Evolutionary conservation across 2,113 vertebrate genomes (phyloP), one percentile per base, ranked within the genome.

Genomic region (Melospiza melodia): DNA sequence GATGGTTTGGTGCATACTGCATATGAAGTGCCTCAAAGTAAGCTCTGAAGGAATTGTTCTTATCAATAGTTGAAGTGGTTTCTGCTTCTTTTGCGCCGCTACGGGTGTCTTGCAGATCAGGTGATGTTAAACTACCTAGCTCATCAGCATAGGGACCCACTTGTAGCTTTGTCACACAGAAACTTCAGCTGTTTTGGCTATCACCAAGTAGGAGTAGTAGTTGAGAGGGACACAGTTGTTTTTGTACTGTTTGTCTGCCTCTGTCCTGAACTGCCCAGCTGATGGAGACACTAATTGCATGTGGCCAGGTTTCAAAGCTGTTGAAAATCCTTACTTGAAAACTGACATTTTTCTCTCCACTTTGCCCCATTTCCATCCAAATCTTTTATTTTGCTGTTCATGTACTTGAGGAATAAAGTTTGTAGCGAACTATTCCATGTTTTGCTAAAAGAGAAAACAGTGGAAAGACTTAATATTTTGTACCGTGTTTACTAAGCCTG

Each of bases 21-120:
- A 18, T 68, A 81, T 55, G 77, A 96, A 96, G 90, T 97, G 92
- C 92, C 94, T 96, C 93, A 58, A 78, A 80, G 66, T 37, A 67
- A 93, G 51, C 63, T 92, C 35, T 90, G 90, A 88, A 86, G 68
- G 48, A 81, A 67, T 79, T 87, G 24, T 41, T 74, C 21, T 61
- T 93, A 19, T 37, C 65, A 80, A 9, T 80, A 84, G 23, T 77
- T 85, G 61, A 82, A 88, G 76, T 63, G 72, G 12, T 87, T 95
- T 88, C 46, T 96, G 54, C 49, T 84, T 79, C 51, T 84, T 30
- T 58, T 66, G 18, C 71, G 65, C 79, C 92, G 69, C 52, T 94
- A 43, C 0, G 0, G 22, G 51, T 93, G 44, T 95, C 68, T 92
- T 78, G 66, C 65, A 44, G 57, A 41, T 43, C 49, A 52, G n/a